Evolutionary conservation across 2,888 invertebrate species (phyloP).

Genomic region (Cantharis nigra): DNA sequence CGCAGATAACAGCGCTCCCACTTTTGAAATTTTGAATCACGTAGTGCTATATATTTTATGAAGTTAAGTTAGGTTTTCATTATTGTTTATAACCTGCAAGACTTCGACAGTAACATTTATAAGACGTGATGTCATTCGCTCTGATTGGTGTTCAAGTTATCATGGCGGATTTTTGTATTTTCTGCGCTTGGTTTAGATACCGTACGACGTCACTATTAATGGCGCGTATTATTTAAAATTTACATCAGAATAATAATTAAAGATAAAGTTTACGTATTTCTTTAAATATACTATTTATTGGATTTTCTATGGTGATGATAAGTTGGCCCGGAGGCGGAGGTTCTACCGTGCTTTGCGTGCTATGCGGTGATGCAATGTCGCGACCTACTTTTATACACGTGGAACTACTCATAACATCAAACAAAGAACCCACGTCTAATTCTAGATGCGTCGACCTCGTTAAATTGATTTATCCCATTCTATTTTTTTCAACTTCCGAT

Average conservation of each 20-base stretch:
- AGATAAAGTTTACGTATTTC: too few relatives aligned
- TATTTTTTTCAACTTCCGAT: not conserved
- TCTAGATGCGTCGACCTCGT: slow-evolving; percentile 38
- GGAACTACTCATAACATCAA: slow-evolving; percentile 34
- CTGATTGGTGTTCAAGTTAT: too few relatives aligned
- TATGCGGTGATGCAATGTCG: slow-evolving; percentile 36
- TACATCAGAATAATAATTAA: not conserved
- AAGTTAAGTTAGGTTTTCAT: too few relatives aligned
- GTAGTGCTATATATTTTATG: too few relatives aligned
- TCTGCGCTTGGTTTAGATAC: too few relatives aligned
- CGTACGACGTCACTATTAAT: too few relatives aligned
- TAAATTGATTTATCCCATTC: slow-evolving; percentile 1
- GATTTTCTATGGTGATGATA: not conserved
- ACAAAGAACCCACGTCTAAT: slow-evolving; percentile 34
- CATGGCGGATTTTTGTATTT: too few relatives aligned
- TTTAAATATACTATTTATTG: not conserved
- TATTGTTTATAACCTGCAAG: too few relatives aligned
- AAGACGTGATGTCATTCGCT: too few relatives aligned
- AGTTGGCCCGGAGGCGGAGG: not conserved
- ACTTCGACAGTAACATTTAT: too few relatives aligned
- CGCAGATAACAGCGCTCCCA: too few relatives aligned
- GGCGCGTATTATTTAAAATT: not conserved
- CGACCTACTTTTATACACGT: slow-evolving; percentile 43
- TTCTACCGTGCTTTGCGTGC: not conserved
- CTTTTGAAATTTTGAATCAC: too few relatives aligned